A percentile compares a stretch with the other conserved stretches of the same genome.
Evolutionary conservation across 2,888 invertebrate genomes (phyloP).

Genomic region (Heliothis peltigera): DNA sequence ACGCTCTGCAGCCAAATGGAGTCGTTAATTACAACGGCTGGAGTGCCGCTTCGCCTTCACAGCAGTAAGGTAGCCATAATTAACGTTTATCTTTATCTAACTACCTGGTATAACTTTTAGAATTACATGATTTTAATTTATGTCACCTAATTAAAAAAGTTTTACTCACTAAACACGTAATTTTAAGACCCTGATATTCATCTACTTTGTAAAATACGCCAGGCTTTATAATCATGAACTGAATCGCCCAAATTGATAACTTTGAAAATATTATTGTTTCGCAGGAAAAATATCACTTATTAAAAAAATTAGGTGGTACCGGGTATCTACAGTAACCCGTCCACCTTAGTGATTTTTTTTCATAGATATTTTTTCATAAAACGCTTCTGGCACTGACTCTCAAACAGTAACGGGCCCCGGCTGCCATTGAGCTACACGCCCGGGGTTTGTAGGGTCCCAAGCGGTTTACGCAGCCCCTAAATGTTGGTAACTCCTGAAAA

Average conservation of each 20-base stretch:
- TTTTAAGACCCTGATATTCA: constrained; percentile 83
- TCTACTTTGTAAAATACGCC: constrained; percentile 73
- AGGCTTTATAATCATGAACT: constrained; percentile 45
- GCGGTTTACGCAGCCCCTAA: too few relatives aligned
- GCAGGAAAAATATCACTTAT: constrained; percentile 9
- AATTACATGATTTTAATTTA: constrained; percentile 68
- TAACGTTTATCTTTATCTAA: constrained; percentile 64
- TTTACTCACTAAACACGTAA: constrained; percentile 77
- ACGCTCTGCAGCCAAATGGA: constrained; percentile 45
- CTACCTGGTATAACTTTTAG: constrained; percentile 66
- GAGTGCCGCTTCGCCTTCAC: constrained; percentile 33
- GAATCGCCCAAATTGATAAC: constrained; percentile 15
- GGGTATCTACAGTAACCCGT: not conserved
- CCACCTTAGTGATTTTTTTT: too few relatives aligned
- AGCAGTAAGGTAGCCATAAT: constrained; percentile 57
- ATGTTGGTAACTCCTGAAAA: too few relatives aligned
- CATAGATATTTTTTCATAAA: too few relatives aligned
- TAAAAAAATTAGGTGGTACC: constrained; percentile 2
- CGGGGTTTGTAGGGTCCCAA: too few relatives aligned
- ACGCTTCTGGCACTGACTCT: too few relatives aligned
- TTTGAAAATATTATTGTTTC: constrained; percentile 8
- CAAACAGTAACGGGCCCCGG: too few relatives aligned
- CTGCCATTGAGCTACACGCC: too few relatives aligned
- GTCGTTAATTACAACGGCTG: constrained; percentile 46
- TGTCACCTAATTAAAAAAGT: constrained; percentile 74